Evolutionary conservation across 2,113 vertebrate species (phyloP).

Genomic region (Periophthalmus modestus): DNA sequence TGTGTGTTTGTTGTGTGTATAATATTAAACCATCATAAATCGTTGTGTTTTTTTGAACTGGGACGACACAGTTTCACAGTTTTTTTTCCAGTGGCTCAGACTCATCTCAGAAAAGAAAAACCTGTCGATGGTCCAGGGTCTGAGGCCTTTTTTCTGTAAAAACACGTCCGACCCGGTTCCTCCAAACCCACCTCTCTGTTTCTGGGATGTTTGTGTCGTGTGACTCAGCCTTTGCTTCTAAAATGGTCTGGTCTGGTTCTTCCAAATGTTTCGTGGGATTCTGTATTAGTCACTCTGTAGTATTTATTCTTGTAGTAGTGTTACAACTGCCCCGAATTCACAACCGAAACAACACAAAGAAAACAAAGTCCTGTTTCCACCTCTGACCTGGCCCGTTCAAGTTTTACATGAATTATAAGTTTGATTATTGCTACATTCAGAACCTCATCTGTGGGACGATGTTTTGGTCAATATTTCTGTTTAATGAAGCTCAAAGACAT

Average conservation of each 20-base stretch:
- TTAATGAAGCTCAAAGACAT: too few relatives aligned
- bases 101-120: background rate
- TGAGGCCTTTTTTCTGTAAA: background rate
- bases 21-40: too few relatives aligned
- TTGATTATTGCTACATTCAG: background rate
- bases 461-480: too few relatives aligned
- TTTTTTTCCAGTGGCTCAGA: background rate
- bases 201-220: slow-evolving; percentile 15
- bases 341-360: slow-evolving; percentile 20
- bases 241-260: slow-evolving; percentile 19
- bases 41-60: too few relatives aligned
- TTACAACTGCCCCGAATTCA: slow-evolving; percentile 32
- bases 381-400: background rate
- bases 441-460: too few relatives aligned
- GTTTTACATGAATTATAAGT: too few relatives aligned
- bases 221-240: slow-evolving; percentile 42
- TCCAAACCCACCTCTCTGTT: slow-evolving; percentile 19
- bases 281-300: slow-evolving; percentile 46
- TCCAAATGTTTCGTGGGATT: slow-evolving; percentile 48
- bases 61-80: too few relatives aligned
- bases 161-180: background rate
- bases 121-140: background rate
- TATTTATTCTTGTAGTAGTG: slow-evolving; percentile 44
- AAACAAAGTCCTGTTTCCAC: slow-evolving; percentile 17
- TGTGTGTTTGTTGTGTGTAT: too few relatives aligned